These are phyloP conservation scores for Scaptomyza parva DNA, from an alignment of 2,888 invertebrate species.

Conservation along the genomic window DNA sequence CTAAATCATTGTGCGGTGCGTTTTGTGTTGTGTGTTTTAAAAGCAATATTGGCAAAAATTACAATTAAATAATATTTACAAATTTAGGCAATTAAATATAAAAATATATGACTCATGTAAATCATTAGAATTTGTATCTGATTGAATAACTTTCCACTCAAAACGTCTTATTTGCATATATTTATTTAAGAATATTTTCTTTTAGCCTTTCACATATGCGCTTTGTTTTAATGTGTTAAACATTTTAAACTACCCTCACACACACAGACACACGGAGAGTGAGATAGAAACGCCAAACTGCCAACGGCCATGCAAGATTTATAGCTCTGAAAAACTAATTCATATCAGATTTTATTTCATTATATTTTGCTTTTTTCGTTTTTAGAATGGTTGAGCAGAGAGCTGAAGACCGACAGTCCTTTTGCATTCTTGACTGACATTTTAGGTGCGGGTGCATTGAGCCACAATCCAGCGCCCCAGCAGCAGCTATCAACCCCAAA, in stretches of 20 bases:
- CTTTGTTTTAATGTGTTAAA: constrained; percentile 34
- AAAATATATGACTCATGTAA: constrained; percentile 23
- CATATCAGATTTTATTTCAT: constrained; percentile 65
- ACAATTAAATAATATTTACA: constrained; percentile 36
- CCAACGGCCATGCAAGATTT: constrained; percentile 52
- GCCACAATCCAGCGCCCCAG: constrained; percentile 7
- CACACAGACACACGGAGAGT: constrained; percentile 3
- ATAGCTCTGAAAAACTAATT: constrained; percentile 54
- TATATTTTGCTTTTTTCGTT: constrained; percentile 25
- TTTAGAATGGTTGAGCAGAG: constrained; percentile 12
- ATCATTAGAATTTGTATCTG: no score
- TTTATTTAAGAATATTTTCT: not conserved
- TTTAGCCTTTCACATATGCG: constrained; percentile 12
- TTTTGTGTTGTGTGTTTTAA: constrained; percentile 2
- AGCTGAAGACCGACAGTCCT: constrained; percentile 32
- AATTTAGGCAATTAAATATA: no score
- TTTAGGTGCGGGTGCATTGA: constrained; percentile 48
- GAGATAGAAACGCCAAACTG: constrained; percentile 12
- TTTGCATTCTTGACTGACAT: constrained; percentile 39
- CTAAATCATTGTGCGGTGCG: constrained; percentile 18
- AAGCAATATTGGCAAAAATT: constrained; percentile 30
- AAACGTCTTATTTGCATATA: no score
- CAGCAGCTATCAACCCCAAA: constrained; percentile 4
- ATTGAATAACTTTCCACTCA: no score
- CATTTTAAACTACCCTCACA: not conserved